Evolutionary conservation across 2,113 vertebrate genomes (phyloP), one percentile per base, ranked within the genome.

Genomic region (Salminus brasiliensis): DNA sequence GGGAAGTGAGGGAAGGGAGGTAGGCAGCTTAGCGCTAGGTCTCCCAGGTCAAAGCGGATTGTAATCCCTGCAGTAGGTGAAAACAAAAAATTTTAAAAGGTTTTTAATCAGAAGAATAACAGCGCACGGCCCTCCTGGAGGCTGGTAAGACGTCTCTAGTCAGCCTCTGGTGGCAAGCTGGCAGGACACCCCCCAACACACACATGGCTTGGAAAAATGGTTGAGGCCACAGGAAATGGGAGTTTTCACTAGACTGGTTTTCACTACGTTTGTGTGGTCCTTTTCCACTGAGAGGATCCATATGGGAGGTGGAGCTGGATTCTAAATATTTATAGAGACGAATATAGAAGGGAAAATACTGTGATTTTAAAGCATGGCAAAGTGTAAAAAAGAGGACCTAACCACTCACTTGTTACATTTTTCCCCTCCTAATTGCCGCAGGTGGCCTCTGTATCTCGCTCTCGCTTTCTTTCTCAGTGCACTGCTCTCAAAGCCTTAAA

Each of bases 81-180:
- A 74, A 82, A 67, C 52, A 73, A 85, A 32, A 81, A 84, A 72
- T 76, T 83, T 83, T 83, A 85, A 86, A 88, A 86, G 85, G 66
- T 73, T 82, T 80, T 57, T 81, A 85, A 88, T 81, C 74, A 81
- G 49, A 78, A 73, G 57, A 13, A 77, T 78, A 83, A 81, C 80
- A 78, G 75, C 69, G 57, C 55, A 78, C n/a, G 34, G 21, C 65
- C 67, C 73, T 78, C 60, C 57, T 67, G 30, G 55, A 57, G 21
- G 13, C 36, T 43, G 78, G 74, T 68, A 67, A 66, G 36, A 36
- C 34, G 9, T 60, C 63, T 71, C 67, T 57, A 39, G 36, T 27
- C 8, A 13, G 32, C 29, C 66, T 45, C n/a, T 3, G 23, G 30
- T 72, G 59, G 66, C 55, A 18, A 59, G 25, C 47, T 7, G 47